Base-by-base conservation (phyloP, 2,888 invertebrate genomes). In the Lampropteryx suffumata region DNA sequence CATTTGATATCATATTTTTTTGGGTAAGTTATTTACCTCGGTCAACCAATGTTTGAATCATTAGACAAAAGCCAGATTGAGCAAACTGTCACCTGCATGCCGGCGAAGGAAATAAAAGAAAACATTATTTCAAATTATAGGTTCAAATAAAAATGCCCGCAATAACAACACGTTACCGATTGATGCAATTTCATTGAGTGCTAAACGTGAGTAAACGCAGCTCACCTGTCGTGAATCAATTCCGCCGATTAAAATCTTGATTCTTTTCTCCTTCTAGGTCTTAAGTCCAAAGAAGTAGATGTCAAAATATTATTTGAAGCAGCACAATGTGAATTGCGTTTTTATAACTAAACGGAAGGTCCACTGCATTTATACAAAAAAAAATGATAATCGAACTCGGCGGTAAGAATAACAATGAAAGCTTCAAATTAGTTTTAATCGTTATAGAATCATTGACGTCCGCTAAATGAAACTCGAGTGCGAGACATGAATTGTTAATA, bases 141-240 rank as follows among this genome's bases (percentile, higher is more conserved):
- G 57, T 70, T 71, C 75, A 76, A 79, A 84, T 84, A 84, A 85
- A 84, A 84, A 86, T 89, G 71, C 82, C 82, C 67, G 76, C 76
- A 82, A 86, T 87, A 78, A 76, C 81, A 60, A 72, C 84, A 84
- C 85, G 88, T 71, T 79, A 75, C 73, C 78, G 79, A 85, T 82
- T 81, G 84, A 81, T 78, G 84, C 84, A 84, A 84, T 88, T 85
- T 85, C 84, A 86, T 84, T 85, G 85, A 88, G 77, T 68, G 79
- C 71, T 72, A 87, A 82, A 89, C 89, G 89, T 89, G 89, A 87
- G 81, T 76, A 80, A 79, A 83, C 84, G 88, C 76, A 58, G 60
- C 65, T 67, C 71, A 67, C 71, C 73, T 73, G 77, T 72, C 70
- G 69, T 73, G 73, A 81, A 76, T 73, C 70, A 71, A 71, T 76